Evolutionary conservation across 2,888 invertebrate genomes (phyloP).

Genomic region (Podotricha telesiphe): DNA sequence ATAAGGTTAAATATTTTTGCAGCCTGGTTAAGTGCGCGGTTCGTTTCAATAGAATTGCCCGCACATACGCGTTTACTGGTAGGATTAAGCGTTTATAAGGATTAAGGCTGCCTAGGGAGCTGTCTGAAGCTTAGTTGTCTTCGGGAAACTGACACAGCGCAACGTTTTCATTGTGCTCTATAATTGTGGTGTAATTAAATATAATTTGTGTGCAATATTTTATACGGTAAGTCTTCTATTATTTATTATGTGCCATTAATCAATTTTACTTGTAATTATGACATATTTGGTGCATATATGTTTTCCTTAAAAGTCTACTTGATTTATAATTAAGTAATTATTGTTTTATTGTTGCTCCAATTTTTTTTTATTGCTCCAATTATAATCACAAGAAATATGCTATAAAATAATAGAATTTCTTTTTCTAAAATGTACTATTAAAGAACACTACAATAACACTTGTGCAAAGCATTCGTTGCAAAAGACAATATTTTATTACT

Average conservation of each 20-base stretch:
- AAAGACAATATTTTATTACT: no score
- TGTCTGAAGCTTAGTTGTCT: slow-evolving; percentile 52
- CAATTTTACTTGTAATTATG: slow-evolving; percentile 6
- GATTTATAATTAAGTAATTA: neutral
- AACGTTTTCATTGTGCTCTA: slow-evolving; percentile 48
- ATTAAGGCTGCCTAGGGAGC: slow-evolving; percentile 43
- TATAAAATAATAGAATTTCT: neutral
- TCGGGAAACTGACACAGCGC: slow-evolving; percentile 54
- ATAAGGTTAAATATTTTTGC: neutral
- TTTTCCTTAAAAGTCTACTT: neutral
- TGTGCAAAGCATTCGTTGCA: no score
- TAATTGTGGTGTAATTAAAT: slow-evolving; percentile 1
- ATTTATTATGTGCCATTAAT: slow-evolving; percentile 15
- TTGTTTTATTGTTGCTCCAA: neutral
- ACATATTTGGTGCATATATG: neutral
- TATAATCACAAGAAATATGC: no score
- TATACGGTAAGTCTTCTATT: slow-evolving; percentile 15
- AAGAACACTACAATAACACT: no score
- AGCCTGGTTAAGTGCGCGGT: neutral
- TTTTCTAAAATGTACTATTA: no score
- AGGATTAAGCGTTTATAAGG: slow-evolving; percentile 44
- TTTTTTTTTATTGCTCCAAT: neutral
- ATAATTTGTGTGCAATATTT: slow-evolving; percentile 6
- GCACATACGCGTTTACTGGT: slow-evolving; percentile 3
- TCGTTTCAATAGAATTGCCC: neutral